Evolutionary conservation across 2,888 invertebrate species (phyloP).

Genomic region (Ceraclea dissimilis): DNA sequence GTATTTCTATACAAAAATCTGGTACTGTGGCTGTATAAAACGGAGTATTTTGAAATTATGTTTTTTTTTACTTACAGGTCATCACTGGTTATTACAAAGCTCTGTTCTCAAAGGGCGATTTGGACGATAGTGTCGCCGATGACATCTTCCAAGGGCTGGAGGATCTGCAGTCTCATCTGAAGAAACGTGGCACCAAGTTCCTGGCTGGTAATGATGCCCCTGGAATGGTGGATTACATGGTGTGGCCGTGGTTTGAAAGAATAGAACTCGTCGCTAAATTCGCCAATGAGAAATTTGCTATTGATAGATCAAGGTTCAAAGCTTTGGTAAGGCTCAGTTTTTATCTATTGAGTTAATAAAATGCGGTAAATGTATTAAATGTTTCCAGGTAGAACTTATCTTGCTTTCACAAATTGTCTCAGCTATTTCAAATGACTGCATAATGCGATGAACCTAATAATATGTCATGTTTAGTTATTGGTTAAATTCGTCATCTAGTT

Average conservation of each 20-base stretch:
- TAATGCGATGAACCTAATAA: too few relatives aligned
- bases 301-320: constrained; percentile 58
- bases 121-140: constrained; percentile 40
- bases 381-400: too few relatives aligned
- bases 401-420: too few relatives aligned
- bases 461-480: too few relatives aligned
- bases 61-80: too few relatives aligned
- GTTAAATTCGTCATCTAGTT: too few relatives aligned
- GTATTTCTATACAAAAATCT: too few relatives aligned
- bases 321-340: constrained; percentile 47
- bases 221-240: constrained; percentile 73
- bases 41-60: too few relatives aligned
- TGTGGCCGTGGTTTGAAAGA: constrained; percentile 79
- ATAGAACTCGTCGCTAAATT: constrained; percentile 49
- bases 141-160: constrained; percentile 52
- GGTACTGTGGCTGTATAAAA: too few relatives aligned
- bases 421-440: too few relatives aligned
- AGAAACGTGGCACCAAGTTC: constrained; percentile 53
- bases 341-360: neutral
- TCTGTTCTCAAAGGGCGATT: constrained; percentile 37
- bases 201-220: constrained; percentile 58
- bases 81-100: constrained; percentile 50
- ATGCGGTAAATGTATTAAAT: too few relatives aligned
- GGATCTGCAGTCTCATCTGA: constrained; percentile 58
- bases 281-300: constrained; percentile 54